Evolutionary conservation across 2,113 vertebrate species (phyloP).

Genomic region (Lynx canadensis): DNA sequence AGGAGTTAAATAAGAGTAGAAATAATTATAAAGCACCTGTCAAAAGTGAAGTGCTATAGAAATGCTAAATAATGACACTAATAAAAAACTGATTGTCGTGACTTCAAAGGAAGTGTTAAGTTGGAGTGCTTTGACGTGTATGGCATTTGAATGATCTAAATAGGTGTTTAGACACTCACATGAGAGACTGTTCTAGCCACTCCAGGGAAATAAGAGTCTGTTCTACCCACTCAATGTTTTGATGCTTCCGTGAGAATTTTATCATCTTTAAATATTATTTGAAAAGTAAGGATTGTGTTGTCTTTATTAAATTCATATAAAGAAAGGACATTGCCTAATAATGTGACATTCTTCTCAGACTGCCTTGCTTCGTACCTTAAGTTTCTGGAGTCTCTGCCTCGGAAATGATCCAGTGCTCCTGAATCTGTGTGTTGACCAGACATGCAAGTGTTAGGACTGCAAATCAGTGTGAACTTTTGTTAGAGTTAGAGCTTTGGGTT

Average conservation of each 20-base stretch:
- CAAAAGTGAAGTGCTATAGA: slow-evolving; percentile 81
- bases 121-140: slow-evolving; percentile 77
- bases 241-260: slow-evolving; percentile 76
- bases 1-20: slow-evolving; percentile 69
- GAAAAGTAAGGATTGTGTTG: slow-evolving; percentile 60
- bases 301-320: slow-evolving; percentile 55
- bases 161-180: slow-evolving; percentile 73
- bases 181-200: slow-evolving; percentile 77
- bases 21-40: slow-evolving; percentile 78
- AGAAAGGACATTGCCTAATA: slow-evolving; percentile 47
- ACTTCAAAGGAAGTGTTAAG: slow-evolving; percentile 79
- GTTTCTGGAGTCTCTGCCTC: neutral
- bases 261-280: slow-evolving; percentile 75
- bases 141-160: slow-evolving; percentile 77
- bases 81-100: slow-evolving; percentile 75
- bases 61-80: slow-evolving; percentile 80
- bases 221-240: slow-evolving; percentile 72
- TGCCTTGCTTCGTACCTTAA: neutral
- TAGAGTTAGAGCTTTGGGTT: neutral
- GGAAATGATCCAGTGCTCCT: neutral
- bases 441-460: neutral
- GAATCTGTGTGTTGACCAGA: neutral
- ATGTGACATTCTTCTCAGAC: neutral
- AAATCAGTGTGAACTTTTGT: neutral
- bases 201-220: slow-evolving; percentile 74